A percentile compares a stretch with the other conserved stretches of the same genome.
Evolutionary conservation across 2,888 invertebrate species (phyloP).

Genomic region (Sarcophaga subvicina): DNA sequence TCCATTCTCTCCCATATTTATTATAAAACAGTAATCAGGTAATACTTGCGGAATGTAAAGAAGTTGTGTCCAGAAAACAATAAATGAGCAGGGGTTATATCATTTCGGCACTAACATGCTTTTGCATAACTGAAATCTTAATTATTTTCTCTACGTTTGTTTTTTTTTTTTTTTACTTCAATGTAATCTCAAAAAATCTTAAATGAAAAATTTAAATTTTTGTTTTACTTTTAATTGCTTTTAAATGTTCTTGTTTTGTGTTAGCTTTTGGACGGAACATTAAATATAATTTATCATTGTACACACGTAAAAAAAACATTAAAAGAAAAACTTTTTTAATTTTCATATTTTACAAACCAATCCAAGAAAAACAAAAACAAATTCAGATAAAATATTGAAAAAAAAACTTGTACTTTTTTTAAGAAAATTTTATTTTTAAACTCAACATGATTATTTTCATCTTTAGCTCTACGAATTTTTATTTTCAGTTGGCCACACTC

Average conservation of each 20-base stretch:
- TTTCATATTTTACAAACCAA: conserved; percentile 8
- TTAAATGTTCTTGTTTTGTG: conserved; percentile 25
- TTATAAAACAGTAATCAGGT: no score
- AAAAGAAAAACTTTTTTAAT: neutral
- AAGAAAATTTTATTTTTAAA: conserved; percentile 65
- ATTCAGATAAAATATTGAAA: neutral
- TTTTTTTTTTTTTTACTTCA: no score
- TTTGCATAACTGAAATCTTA: no score
- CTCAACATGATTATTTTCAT: conserved; percentile 22
- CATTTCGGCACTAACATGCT: no score
- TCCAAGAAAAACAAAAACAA: neutral
- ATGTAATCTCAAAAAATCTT: no score
- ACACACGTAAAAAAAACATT: neutral
- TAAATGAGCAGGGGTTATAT: no score
- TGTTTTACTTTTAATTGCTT: conserved; percentile 24
- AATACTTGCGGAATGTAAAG: no score
- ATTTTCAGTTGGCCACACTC: conserved; percentile 32
- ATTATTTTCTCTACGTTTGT: no score
- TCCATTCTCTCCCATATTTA: no score
- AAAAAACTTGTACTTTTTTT: conserved; percentile 41
- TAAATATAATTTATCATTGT: neutral
- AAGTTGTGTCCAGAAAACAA: no score
- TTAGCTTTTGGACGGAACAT: conserved; percentile 1
- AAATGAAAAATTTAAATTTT: no score
- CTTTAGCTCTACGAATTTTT: conserved; percentile 3